These are phyloP conservation scores for Microvelia longipes DNA, from an alignment of 1,140 invertebrate species.

Conservation along the genomic window DNA sequence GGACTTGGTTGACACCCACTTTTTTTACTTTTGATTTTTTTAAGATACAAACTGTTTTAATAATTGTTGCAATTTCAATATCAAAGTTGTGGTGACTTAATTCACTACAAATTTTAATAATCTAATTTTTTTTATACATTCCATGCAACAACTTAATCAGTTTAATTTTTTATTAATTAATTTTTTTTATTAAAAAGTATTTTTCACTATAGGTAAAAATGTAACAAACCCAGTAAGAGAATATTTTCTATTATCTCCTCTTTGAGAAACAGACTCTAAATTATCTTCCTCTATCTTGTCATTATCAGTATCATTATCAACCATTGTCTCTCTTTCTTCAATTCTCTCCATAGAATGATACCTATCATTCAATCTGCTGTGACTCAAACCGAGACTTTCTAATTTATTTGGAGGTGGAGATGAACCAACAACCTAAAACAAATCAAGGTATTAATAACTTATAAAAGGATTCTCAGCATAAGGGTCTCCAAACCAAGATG, in stretches of 20 bases:
- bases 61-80: too few relatives aligned
- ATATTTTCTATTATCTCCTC: slow-evolving; percentile 27
- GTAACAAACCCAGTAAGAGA: slow-evolving; percentile 19
- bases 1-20: too few relatives aligned
- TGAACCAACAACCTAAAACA: slow-evolving; percentile 7
- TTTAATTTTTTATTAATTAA: too few relatives aligned
- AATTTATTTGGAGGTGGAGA: slow-evolving; percentile 34
- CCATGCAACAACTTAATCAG: too few relatives aligned
- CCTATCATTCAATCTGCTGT: slow-evolving; percentile 67
- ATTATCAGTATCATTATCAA: slow-evolving; percentile 28
- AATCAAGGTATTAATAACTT: neutral
- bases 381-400: slow-evolving; percentile 56
- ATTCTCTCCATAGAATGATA: slow-evolving; percentile 67
- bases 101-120: too few relatives aligned
- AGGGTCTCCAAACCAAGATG: too few relatives aligned
- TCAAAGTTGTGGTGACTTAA: too few relatives aligned
- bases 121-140: too few relatives aligned
- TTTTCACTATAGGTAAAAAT: too few relatives aligned
- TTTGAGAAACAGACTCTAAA: slow-evolving; percentile 31
- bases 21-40: too few relatives aligned
- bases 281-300: slow-evolving; percentile 36
- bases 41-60: too few relatives aligned
- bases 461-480: neutral
- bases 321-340: slow-evolving; percentile 23
- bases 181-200: too few relatives aligned